phyloP scores from a whole-genome alignment of 2,113 vertebrate species.

The Scatophagus argus region DNA sequence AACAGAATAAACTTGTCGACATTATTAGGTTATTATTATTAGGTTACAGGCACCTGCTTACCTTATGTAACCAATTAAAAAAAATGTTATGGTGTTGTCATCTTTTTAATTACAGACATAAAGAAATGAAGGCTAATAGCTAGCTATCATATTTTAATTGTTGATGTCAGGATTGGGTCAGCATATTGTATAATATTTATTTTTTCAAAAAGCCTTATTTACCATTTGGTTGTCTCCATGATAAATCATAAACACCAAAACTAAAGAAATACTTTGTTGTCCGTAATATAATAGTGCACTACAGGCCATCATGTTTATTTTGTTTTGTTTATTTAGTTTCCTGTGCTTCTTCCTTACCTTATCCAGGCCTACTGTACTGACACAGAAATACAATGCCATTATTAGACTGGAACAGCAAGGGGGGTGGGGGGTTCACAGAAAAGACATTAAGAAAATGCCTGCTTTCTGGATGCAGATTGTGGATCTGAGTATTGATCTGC shows the following conservation, averaged over 20 bases:
- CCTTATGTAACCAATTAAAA: not conserved
- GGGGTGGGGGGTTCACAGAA: not conserved
- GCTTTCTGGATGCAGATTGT: slow-evolving; percentile 77
- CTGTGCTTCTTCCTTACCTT: not conserved
- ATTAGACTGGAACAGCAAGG: not conserved
- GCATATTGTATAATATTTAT: no score
- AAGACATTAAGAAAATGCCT: slow-evolving; percentile 48
- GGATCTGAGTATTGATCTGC: slow-evolving; percentile 77
- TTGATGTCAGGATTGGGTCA: not conserved
- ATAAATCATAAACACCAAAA: not conserved
- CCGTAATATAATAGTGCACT: not conserved
- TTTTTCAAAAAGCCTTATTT: not conserved
- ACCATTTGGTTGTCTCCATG: not conserved
- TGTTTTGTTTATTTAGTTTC: no score
- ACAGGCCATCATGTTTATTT: slow-evolving; percentile 13
- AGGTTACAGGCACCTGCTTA: no score
- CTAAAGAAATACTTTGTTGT: not conserved
- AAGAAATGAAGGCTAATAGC: not conserved
- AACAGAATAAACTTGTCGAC: not conserved
- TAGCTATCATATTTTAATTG: not conserved
- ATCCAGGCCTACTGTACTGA: not conserved
- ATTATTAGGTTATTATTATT: no score
- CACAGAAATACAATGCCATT: slow-evolving; percentile 6
- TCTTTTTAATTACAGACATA: not conserved
- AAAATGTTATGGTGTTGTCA: no score